Base-by-base conservation (phyloP, 2,797 vertebrate species). In the Poecilia wingei region DNA sequence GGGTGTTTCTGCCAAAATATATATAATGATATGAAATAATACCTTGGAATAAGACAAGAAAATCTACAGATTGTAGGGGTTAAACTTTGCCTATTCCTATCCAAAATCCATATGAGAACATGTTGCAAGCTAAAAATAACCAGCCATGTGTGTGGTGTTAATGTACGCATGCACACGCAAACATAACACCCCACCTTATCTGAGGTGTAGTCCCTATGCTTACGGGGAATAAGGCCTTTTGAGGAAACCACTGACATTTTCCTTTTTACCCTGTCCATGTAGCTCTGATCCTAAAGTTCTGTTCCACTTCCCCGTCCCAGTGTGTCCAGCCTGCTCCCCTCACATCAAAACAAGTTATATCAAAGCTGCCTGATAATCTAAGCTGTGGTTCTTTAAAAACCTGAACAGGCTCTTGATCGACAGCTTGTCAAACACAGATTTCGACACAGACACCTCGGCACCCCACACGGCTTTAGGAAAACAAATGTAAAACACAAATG, bases 401-500 rank as follows among this genome's bases (percentile, higher is more conserved):
- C 55, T 74, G 70, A 83, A 72, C 84, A 71, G 66, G 66, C 73
- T 45, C 83, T 87, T 81, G 79, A 88, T 80, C 80, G 68, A 66
- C 79, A 76, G 78, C 87, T 88, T 85, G 81, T 88, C 83, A 89
- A 82, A 89, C 78, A 78, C 45, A 76, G 81, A 77, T 78, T 81
- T 84, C 83, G 81, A 88, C 87, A 79, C 78, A 86, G 85, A 79
- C 76, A 55, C 7, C n/a, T 57, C 71, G 71, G 71, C 72, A 68
- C 77, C 74, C 78, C 79, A 75, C 80, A 39, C 76, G 83, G 78
- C 28, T 74, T 84, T 76, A 36, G 43, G 69, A 28, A 12, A 16
- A 77, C 72, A 75, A 82, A 89, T 84, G 72, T 86, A 76, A 79
- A 18, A 81, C 61, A 77, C 64, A 59, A 75, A 89, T 85, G 79